Conservation (phyloP, 2,888 invertebrate genomes). For the Macropis europaea region DNA sequence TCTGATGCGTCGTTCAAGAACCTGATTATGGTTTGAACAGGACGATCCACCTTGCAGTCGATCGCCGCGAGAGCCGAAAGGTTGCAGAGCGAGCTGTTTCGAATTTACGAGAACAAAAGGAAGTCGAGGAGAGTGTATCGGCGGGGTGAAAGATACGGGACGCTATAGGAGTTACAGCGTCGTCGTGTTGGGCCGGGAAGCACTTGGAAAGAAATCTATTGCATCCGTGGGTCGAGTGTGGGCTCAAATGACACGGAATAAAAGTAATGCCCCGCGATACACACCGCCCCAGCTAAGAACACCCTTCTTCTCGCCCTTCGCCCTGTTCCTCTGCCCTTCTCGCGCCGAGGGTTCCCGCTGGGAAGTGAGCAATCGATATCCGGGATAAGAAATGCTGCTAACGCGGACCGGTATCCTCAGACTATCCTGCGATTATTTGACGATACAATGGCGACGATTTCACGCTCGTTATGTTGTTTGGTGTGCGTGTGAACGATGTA, state of each 20-base stretch:
- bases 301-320: slow-evolving; percentile 62
- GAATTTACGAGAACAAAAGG: slow-evolving; percentile 45
- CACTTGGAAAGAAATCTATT: slow-evolving; percentile 78
- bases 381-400: slow-evolving; percentile 71
- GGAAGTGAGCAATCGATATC: slow-evolving; percentile 76
- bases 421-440: slow-evolving; percentile 48
- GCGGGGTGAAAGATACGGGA: slow-evolving; percentile 52
- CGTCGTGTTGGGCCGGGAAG: slow-evolving; percentile 63
- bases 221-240: slow-evolving; percentile 74
- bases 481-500: not conserved
- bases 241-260: slow-evolving; percentile 80
- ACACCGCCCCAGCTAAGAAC: slow-evolving; percentile 68
- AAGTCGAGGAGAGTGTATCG: slow-evolving; percentile 29
- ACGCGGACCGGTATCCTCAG: slow-evolving; percentile 46
- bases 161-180: slow-evolving; percentile 34
- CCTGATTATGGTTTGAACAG: no score
- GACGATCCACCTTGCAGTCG: not conserved
- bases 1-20: no score
- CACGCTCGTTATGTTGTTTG: not conserved
- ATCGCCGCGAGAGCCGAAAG: not conserved
- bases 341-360: slow-evolving; percentile 59
- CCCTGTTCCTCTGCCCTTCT: slow-evolving; percentile 48
- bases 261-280: slow-evolving; percentile 76
- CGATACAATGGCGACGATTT: slow-evolving; percentile 38
- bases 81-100: slow-evolving; percentile 5